Percentiles rank a stretch among this genome's conserved stretches.
phyloP scores from a whole-genome alignment of 2,888 invertebrate genomes.

The Cerastis leucographa region DNA sequence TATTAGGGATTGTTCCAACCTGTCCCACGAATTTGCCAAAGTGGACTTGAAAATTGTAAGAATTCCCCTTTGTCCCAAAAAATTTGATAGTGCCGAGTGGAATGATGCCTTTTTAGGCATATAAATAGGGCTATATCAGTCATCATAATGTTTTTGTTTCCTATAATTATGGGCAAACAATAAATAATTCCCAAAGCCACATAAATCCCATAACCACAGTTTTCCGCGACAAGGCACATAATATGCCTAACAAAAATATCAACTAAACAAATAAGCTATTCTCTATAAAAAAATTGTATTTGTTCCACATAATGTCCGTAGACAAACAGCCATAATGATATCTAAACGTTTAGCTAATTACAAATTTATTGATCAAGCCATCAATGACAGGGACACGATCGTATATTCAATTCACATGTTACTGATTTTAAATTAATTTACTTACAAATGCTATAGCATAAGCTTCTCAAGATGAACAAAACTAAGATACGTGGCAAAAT shows the following conservation, averaged over 20 bases:
- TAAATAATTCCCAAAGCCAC: background rate
- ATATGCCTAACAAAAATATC: background rate
- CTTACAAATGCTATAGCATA: background rate
- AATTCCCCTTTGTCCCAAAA: too few relatives aligned
- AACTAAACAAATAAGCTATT: background rate
- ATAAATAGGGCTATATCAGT: background rate
- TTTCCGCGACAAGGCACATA: slow-evolving; percentile 5
- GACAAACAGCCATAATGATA: background rate
- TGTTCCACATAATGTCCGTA: background rate
- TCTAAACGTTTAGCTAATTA: slow-evolving; percentile 33
- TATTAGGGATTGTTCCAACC: too few relatives aligned
- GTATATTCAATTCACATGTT: background rate
- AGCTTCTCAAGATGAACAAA: background rate
- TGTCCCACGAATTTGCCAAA: too few relatives aligned
- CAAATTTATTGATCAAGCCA: slow-evolving; percentile 32
- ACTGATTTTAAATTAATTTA: background rate
- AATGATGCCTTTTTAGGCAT: background rate
- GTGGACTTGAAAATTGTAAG: too few relatives aligned
- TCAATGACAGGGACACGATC: slow-evolving; percentile 15
- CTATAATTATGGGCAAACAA: background rate
- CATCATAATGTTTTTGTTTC: background rate
- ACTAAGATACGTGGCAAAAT: too few relatives aligned
- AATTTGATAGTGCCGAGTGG: background rate
- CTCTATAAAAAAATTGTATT: background rate
- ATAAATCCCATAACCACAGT: background rate